Evolutionary conservation across 2,797 vertebrate genomes (phyloP).

Genomic region (Sebastes elongatus): DNA sequence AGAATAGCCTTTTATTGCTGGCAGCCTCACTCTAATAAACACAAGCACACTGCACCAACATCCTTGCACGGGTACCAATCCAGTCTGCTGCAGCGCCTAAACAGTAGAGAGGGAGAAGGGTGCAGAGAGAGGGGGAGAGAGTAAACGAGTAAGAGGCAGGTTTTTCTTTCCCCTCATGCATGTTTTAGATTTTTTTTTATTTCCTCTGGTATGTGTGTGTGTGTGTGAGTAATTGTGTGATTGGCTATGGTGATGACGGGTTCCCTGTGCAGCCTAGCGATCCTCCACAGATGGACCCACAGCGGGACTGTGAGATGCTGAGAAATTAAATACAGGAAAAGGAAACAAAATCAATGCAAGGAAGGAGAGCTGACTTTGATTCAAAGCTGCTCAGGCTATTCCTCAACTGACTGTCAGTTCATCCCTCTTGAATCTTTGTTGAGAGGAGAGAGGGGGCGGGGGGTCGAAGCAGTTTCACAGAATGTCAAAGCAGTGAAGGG

Average conservation of each 20-base stretch:
- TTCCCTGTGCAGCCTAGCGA: constrained; percentile 51
- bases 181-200: constrained; percentile 58
- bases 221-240: constrained; percentile 31
- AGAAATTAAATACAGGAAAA: constrained; percentile 77
- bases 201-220: constrained; percentile 21
- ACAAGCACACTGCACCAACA: constrained; percentile 72
- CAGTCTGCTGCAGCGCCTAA: constrained; percentile 70
- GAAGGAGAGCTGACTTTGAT: constrained; percentile 72
- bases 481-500: constrained; percentile 26
- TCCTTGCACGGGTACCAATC: constrained; percentile 59
- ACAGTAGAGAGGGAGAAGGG: constrained; percentile 59
- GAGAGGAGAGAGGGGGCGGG: background rate
- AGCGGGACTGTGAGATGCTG: constrained; percentile 65
- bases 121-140: constrained; percentile 9
- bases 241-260: constrained; percentile 47
- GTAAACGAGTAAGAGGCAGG: constrained; percentile 38
- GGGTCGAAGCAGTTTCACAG: constrained; percentile 43
- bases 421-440: constrained; percentile 61
- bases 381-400: constrained; percentile 66
- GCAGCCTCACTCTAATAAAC: constrained; percentile 32
- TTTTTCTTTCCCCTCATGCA: constrained; percentile 54
- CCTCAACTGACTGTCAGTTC: constrained; percentile 53
- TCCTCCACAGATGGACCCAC: constrained; percentile 70
- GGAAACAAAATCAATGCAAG: constrained; percentile 76
- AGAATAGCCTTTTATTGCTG: constrained; percentile 19